Evolutionary conservation across 2,113 vertebrate species (phyloP).

Genomic region (Python bivittatus): DNA sequence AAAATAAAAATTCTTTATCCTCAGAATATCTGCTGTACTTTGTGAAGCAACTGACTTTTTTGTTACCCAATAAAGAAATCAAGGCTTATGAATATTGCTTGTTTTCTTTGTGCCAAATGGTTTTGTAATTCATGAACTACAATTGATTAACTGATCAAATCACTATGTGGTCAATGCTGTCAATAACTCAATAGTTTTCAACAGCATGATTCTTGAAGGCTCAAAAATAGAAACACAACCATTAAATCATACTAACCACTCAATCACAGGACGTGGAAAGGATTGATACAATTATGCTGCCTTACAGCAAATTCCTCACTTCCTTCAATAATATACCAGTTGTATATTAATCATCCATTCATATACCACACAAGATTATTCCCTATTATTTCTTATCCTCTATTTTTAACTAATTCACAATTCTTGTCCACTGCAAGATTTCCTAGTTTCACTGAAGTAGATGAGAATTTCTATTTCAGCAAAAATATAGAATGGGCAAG

Average conservation of each 20-base stretch:
- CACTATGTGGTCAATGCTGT: not conserved
- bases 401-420: not conserved
- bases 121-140: slow-evolving; percentile 3
- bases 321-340: not conserved
- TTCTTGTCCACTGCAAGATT: not conserved
- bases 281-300: not conserved
- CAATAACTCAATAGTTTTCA: not conserved
- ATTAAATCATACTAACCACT: not conserved
- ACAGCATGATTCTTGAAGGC: not conserved
- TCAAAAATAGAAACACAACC: not conserved
- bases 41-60: not conserved
- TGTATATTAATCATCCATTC: not conserved
- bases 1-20: not conserved
- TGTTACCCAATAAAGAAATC: not conserved
- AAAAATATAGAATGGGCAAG: not conserved
- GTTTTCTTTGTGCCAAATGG: not conserved
- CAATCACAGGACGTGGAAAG: not conserved
- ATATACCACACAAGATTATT: not conserved
- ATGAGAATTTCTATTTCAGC: not conserved
- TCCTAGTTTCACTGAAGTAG: not conserved
- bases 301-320: not conserved
- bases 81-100: not conserved
- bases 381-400: not conserved
- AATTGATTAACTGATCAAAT: slow-evolving; percentile 12
- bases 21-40: not conserved